phyloP scores from a whole-genome alignment of 2,113 vertebrate genomes.

The Muntiacus muntjak region DNA sequence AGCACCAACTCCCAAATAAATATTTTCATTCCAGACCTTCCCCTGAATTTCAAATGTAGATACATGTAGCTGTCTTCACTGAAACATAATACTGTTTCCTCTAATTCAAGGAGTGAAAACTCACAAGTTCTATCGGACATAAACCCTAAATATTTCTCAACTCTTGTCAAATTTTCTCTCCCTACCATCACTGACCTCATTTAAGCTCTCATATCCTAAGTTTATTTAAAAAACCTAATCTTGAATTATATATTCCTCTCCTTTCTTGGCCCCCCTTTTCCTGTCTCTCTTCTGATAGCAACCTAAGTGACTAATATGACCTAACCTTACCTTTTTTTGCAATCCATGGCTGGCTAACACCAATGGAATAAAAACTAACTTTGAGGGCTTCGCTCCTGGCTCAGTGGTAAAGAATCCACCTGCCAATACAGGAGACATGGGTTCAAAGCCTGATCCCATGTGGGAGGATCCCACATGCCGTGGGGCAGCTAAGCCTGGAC shows the following conservation, averaged over 20 bases:
- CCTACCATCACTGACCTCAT: not conserved
- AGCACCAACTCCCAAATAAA: not conserved
- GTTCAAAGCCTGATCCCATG: not conserved
- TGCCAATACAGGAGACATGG: not conserved
- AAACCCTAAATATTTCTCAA: not conserved
- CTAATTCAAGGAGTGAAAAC: not conserved
- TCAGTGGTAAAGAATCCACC: not conserved
- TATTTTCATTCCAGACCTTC: not conserved
- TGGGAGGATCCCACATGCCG: not conserved
- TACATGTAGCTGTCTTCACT: not conserved
- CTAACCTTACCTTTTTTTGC: not conserved
- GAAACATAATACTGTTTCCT: not conserved
- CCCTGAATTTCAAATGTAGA: not conserved
- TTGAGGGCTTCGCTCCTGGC: not conserved
- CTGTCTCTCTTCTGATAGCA: not conserved
- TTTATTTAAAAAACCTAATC: constrained; percentile 25
- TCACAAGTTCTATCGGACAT: not conserved
- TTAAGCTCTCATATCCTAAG: not conserved
- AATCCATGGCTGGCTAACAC: not conserved
- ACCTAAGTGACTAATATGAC: not conserved
- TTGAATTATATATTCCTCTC: not conserved
- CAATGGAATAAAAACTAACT: not conserved
- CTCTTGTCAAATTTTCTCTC: not conserved
- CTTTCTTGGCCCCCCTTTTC: not conserved
- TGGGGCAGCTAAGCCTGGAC: not conserved